Evolutionary conservation across 1,140 invertebrate genomes (phyloP).

Genomic region (Heliconius himera): DNA sequence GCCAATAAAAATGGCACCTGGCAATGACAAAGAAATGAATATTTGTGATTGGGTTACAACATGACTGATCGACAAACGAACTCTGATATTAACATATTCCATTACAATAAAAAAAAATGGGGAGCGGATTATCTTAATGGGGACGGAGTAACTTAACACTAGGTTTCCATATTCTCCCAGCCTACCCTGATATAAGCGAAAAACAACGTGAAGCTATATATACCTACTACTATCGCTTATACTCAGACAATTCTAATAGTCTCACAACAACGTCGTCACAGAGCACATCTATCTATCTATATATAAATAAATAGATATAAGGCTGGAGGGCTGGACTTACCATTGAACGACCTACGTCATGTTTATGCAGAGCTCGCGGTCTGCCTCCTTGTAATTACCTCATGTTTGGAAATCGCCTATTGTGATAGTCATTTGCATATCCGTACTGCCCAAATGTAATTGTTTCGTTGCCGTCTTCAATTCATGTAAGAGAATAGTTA

Average conservation of each 20-base stretch:
- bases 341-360: conserved; percentile 2
- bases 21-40: no score
- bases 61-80: not conserved
- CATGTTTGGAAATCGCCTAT: conserved; percentile 14
- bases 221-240: not conserved
- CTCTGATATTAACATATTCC: not conserved
- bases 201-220: no score
- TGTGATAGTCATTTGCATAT: conserved; percentile 8
- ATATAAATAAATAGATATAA: not conserved
- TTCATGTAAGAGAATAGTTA: not conserved
- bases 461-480: not conserved
- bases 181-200: no score
- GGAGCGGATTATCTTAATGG: fast-evolving
- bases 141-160: no score
- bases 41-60: no score
- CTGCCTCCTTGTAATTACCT: not conserved
- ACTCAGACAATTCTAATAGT: not conserved
- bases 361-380: conserved; percentile 1
- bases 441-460: not conserved
- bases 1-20: no score
- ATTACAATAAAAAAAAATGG: not conserved
- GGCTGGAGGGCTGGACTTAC: not conserved
- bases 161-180: no score
- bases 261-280: not conserved
- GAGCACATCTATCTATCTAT: not conserved